Evolutionary conservation across 2,797 vertebrate genomes (phyloP), one percentile per base, ranked within the genome.

Genomic region (Synanceia verrucosa): DNA sequence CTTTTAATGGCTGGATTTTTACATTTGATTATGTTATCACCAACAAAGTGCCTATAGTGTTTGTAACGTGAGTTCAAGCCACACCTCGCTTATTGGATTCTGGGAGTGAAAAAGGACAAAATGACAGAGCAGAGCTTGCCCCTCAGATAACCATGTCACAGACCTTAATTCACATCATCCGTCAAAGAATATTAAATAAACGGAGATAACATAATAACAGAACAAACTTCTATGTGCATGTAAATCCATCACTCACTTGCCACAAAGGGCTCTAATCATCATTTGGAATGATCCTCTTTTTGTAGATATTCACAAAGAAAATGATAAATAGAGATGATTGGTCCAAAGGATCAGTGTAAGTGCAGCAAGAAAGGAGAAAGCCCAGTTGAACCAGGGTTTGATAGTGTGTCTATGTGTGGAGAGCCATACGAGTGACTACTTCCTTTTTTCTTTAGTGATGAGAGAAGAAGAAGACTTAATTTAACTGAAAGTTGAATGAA

Each of bases 161-260:
- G 65, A 84, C 82, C 78, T 70, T 80, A 87, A 85, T 89, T 78
- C 59, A 74, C 69, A 67, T 81, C 79, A 84, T 91, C 81, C 82
- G 55, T 90, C 75, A 85, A 84, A 82, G 57, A 80, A 78, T 88
- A 87, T 85, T 68, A 84, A 90, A 85, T 76, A 70, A 89, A 89
- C 19, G 33, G 62, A 66, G 41, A 88, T 60, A 81, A 91, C 70
- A 86, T 84, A 90, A 82, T 76, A 82, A 83, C 39, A 86, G 66
- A 73, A 67, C 33, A 74, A 63, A 78, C 37, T 60, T 69, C 51
- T 51, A 62, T 73, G 73, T 68, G 73, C 63, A 76, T 76, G 87
- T 80, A 78, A 82, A 89, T 86, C 80, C 67, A 84, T 78, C 57
- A 79, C 61, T 74, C 65, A 82, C 53, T 69, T 80, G 59, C 69